Base-by-base conservation (phyloP, 2,888 invertebrate species). In the Antitype chi region DNA sequence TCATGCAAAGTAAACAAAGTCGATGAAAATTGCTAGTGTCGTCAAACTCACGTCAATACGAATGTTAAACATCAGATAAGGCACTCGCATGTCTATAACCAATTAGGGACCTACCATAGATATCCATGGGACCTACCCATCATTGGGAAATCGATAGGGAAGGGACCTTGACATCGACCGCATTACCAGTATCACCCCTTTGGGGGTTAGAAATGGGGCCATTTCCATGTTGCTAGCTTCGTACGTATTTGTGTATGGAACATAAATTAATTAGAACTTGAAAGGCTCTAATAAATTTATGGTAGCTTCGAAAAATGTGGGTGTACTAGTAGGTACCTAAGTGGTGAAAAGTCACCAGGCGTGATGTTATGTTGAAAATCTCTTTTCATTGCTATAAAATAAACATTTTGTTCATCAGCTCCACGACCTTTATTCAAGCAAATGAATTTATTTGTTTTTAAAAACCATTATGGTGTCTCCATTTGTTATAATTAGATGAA, bases 141-240 rank as follows among this genome's bases (percentile, higher is more conserved):
- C 74, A 62, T 57, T 60, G 49, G 49, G 17, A 71, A 82, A 79
- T 82, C 79, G 70, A 82, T 82, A 57, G 43, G 13, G 13, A 11
- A 23, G 23, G 4, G 52, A 62, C 82, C 82, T 82, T 82, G 82
- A 74, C 79, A 69, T 79, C 74, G 17, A 53, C 32, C 17, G 20
- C 28, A 66, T 17, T 67, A 32, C 66, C 17, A 13, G 23, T 62
- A 62, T 77, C 25, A 64, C 59, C 68, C 78, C 69, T 38, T 57
- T 23, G 83, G 70, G 81, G 49, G 67, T 63, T 62, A 64, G 43
- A 47, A 68, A 70, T 57, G 69, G 47, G 57, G 52, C 47, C 60
- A 28, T 20, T 43, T 43, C 52, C 23, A 25, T 67, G 28, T 53
- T 53, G 23, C 38, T 57, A 2, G 60, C 7, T 77, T 25, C 28